Base-by-base conservation (phyloP, 2,113 vertebrate genomes). In the Aphelocoma coerulescens region DNA sequence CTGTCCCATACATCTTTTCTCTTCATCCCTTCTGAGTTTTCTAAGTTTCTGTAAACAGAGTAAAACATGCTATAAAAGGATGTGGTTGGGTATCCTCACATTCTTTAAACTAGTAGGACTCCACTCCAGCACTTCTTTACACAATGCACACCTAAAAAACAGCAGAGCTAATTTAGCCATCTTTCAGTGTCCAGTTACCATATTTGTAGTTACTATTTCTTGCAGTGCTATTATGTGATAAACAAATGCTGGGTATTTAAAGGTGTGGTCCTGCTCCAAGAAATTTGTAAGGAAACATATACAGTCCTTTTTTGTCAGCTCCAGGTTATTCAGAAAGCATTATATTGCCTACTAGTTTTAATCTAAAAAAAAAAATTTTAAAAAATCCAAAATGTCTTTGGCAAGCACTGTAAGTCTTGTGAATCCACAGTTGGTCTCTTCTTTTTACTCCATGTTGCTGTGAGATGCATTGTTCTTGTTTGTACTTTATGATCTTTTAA, bases 401-500 rank as follows among this genome's bases (percentile, higher is more conserved):
- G 37, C 68, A 86, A 80, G 54, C 35, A 30, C 44, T 69, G 12
- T 73, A 89, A 86, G 33, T 94, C 89, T 74, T 86, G 16, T 74
- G 65, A 77, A 44, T 71, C 52, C 48, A 55, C 46, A 67, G 30
- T 14, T 88, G 46, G 21, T 91, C 61, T 88, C 83, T 89, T 95
- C 85, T 93, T 96, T 96, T 85, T 79, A 32, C 51, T 86, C 81
- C 35, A 19, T 76, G 51, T 66, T 86, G 55, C 85, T 91, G 18
- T 74, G 73, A 83, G 41, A 37, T 93, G 52, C 75, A 46, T 74
- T 88, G 43, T 67, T 94, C 92, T 88, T 67, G 41, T 95, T 93
- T 93, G 59, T 89, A 78, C 43, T 74, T 95, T 59, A 68, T 88
- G 41, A 76, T 91, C 92, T 95, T 95, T 85, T 44, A 51, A 93